These are phyloP conservation scores for Nomada fucata DNA, from an alignment of 2,888 invertebrate genomes.

Conservation along the genomic window DNA sequence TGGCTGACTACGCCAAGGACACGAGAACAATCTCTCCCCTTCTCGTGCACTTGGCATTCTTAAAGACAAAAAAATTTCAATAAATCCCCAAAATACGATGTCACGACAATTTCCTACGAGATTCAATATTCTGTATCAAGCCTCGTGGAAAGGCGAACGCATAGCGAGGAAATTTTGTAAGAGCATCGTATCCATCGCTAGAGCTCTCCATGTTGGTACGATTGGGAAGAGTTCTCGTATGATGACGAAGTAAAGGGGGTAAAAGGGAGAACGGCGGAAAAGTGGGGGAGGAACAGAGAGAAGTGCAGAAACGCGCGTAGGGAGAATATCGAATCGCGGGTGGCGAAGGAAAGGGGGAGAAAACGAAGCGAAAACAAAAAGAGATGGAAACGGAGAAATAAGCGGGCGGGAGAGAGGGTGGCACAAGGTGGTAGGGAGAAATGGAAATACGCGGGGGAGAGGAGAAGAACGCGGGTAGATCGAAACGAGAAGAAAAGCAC, in stretches of 20 bases:
- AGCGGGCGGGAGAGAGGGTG: neutral
- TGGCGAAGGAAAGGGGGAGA: neutral
- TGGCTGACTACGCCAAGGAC: no score
- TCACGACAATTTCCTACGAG: no score
- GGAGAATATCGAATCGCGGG: neutral
- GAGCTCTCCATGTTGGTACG: slow-evolving; percentile 36
- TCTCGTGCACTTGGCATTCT: no score
- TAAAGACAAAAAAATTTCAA: no score
- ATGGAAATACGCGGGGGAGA: slow-evolving; percentile 47
- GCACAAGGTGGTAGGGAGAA: neutral
- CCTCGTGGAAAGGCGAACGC: neutral
- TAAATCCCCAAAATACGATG: no score
- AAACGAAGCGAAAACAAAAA: slow-evolving; percentile 46
- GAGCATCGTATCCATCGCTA: slow-evolving; percentile 49
- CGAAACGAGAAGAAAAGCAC: slow-evolving; percentile 52
- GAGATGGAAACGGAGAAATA: slow-evolving; percentile 30
- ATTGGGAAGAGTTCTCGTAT: slow-evolving; percentile 38
- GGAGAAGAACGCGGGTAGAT: slow-evolving; percentile 28
- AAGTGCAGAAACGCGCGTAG: slow-evolving; percentile 15
- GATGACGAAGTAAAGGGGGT: neutral
- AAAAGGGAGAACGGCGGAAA: slow-evolving; percentile 4
- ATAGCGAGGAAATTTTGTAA: slow-evolving; percentile 37
- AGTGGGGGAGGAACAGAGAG: slow-evolving; percentile 20
- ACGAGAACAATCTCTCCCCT: no score
- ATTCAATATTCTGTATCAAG: no score